Evolutionary conservation across 1,140 invertebrate species (phyloP), one percentile per base, ranked within the genome.

Genomic region (Phocides pigmalion): DNA sequence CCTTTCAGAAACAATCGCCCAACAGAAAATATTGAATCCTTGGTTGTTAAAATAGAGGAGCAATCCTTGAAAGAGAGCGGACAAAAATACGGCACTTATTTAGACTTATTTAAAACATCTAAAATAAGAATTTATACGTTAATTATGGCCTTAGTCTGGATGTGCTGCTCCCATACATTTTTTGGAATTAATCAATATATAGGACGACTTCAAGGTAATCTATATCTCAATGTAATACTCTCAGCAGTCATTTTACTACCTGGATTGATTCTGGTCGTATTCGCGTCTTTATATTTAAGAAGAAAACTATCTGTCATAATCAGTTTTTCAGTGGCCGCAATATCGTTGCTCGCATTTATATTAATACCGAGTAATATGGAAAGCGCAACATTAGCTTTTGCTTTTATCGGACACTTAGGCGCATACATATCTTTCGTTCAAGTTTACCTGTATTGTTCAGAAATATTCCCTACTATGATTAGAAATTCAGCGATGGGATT

Each of bases 141-240:
- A 1, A 92, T 92, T 14, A 93, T 94, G 41, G 93, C 93, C 37
- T 93, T 94, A 44, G 93, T 95, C 35, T 96, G 95, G 95, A 74
- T 95, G 25, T 94, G 94, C 6, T 94, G 94, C 58, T 94, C 95
- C 4, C 92, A 95, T 68, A 94, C 94, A 37, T 94, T 95, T 70
- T 96, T 95, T 70, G 95, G 95, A 0, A 92, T 95, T 11, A 94
- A 95, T 4, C 95, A 96, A 70, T 96, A 95, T 71, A 94, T 96
- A 32, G 94, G 95, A 0, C 92, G 94, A 50, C 83, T 96, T 5
- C 93, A 94, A 32, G 95, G 95, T 1, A 92, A 96, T 76, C 93
- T 96, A 37, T 96, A 96, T 70, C 20, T 95, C 0, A 96, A 96
- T 75, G 94, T 96, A 14, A 91, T 95, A 1, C 72, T 95, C 4